phyloP scores from a whole-genome alignment of 2,113 vertebrate genomes.

The Protobothrops flavoviridis region DNA sequence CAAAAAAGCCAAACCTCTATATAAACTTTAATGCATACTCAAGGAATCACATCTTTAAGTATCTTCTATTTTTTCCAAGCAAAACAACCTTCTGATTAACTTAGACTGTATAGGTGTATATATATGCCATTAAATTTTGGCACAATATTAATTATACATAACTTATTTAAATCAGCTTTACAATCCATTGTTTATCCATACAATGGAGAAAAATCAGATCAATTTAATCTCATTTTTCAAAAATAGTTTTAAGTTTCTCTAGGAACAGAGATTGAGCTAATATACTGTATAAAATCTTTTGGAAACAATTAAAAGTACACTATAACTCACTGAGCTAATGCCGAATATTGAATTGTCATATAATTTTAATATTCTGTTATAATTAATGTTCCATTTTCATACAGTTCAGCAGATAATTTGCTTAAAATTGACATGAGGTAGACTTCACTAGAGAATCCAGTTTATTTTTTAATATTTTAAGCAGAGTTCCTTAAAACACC shows the following conservation, averaged over 20 bases:
- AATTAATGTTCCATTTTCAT: constrained; percentile 27
- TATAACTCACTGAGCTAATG: constrained; percentile 27
- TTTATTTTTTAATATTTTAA: constrained; percentile 24
- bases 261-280: not conserved
- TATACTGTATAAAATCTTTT: constrained; percentile 12
- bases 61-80: not conserved
- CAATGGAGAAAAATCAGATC: not conserved
- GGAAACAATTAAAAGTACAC: constrained; percentile 9
- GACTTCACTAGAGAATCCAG: not conserved
- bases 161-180: not conserved
- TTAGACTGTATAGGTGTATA: not conserved
- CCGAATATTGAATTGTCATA: not conserved
- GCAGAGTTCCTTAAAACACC: constrained; percentile 14
- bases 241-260: not conserved
- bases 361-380: not conserved
- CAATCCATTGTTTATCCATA: not conserved
- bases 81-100: not conserved
- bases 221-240: not conserved
- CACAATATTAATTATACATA: not conserved
- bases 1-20: not conserved
- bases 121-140: not conserved
- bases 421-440: constrained; percentile 21
- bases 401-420: constrained; percentile 20
- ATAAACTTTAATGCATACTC: not conserved
- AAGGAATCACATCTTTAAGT: not conserved